These are phyloP conservation scores for Cyclopterus lumpus DNA, from an alignment of 2,797 vertebrate genomes.

Conservation along the genomic window DNA sequence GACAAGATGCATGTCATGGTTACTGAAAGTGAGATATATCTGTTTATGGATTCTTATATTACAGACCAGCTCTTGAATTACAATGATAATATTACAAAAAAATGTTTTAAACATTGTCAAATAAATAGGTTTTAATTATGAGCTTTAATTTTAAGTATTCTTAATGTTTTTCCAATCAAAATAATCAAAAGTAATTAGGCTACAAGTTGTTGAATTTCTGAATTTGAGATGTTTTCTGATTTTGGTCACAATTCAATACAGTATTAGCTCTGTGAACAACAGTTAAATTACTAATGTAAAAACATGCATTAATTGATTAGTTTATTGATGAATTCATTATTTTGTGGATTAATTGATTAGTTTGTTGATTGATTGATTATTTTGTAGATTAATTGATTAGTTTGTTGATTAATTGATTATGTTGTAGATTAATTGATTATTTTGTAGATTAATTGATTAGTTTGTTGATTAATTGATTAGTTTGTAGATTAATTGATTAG, in stretches of 20 bases:
- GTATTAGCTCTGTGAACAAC: too few relatives aligned
- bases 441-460: too few relatives aligned
- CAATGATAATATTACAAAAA: too few relatives aligned
- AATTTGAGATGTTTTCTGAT: not conserved
- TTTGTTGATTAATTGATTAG: too few relatives aligned
- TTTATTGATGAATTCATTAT: too few relatives aligned
- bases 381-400: not conserved
- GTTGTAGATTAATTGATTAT: too few relatives aligned
- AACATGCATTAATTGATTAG: too few relatives aligned
- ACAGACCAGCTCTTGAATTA: not conserved
- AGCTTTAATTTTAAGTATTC: not conserved
- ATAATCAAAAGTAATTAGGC: not conserved
- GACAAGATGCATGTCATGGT: not conserved
- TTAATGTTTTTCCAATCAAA: not conserved
- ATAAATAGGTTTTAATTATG: not conserved
- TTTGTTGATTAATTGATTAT: too few relatives aligned
- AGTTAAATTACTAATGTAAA: too few relatives aligned
- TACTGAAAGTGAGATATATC: not conserved
- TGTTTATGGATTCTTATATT: not conserved
- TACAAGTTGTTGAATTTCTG: not conserved
- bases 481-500: not conserved
- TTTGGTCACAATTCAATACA: not conserved
- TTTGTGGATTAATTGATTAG: too few relatives aligned
- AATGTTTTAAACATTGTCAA: not conserved
- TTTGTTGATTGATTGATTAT: too few relatives aligned